Evolutionary conservation across 2,113 vertebrate species (phyloP).

Genomic region (Rhagologus leucostigma): DNA sequence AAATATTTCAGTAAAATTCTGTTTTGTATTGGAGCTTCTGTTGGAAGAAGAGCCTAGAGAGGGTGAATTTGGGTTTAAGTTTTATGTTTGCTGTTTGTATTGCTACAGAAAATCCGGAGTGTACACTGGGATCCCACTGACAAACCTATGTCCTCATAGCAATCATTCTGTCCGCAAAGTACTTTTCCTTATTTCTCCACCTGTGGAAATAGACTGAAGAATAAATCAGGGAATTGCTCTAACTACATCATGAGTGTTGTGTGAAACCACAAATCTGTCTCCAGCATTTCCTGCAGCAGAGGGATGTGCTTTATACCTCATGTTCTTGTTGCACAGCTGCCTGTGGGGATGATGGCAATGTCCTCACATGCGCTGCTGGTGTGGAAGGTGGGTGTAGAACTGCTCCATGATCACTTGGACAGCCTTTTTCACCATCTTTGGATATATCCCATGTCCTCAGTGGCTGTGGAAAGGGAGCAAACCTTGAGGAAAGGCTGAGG

Average conservation of each 20-base stretch:
- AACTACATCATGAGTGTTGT: not conserved
- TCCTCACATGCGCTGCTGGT: slow-evolving; percentile 89
- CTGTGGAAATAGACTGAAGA: not conserved
- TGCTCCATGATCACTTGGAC: slow-evolving; percentile 91
- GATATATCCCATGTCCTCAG: not conserved
- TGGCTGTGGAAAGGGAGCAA: not conserved
- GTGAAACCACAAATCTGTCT: not conserved
- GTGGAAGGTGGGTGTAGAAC: slow-evolving; percentile 89
- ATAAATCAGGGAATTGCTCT: not conserved
- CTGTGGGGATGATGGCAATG: slow-evolving; percentile 89
- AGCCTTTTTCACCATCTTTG: slow-evolving; percentile 88
- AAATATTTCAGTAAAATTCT: not conserved
- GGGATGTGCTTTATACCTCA: slow-evolving; percentile 69
- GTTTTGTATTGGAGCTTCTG: not conserved
- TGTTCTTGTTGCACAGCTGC: slow-evolving; percentile 87
- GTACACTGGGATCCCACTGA: not conserved
- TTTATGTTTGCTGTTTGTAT: not conserved
- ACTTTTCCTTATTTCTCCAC: not conserved
- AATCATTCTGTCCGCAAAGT: not conserved
- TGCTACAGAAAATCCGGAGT: not conserved
- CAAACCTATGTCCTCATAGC: not conserved
- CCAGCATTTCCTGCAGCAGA: not conserved
- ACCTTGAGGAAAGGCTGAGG: not conserved
- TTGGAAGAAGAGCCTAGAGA: not conserved
- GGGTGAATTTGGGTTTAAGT: not conserved